Evolutionary conservation across 2,113 vertebrate genomes (phyloP).

Genomic region (Sardina pilchardus): DNA sequence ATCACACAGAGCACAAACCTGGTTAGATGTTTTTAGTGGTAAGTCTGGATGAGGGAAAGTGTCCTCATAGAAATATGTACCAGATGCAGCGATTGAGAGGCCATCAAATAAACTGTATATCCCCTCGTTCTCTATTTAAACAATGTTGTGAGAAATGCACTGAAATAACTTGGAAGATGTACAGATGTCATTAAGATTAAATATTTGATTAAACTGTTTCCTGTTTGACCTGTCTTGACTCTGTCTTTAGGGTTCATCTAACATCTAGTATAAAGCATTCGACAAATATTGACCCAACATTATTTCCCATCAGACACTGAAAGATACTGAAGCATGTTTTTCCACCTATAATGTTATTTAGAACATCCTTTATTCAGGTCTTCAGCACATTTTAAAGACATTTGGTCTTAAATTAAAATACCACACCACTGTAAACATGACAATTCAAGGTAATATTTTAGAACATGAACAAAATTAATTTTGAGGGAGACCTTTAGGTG

Average conservation of each 20-base stretch:
- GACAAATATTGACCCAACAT: not conserved
- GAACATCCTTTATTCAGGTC: not conserved
- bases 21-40: not conserved
- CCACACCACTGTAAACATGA: not conserved
- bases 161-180: constrained; percentile 1
- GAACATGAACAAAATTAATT: not conserved
- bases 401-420: no score
- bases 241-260: not conserved
- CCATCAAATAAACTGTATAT: not conserved
- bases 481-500: not conserved
- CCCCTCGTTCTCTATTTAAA: not conserved
- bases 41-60: not conserved
- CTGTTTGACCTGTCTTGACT: not conserved
- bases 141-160: constrained; percentile 7
- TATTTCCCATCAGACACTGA: not conserved
- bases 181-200: constrained; percentile 11
- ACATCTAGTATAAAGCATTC: not conserved
- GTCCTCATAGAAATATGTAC: not conserved
- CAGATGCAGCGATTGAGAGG: not conserved
- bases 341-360: not conserved
- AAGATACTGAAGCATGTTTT: not conserved
- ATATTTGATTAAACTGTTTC: not conserved
- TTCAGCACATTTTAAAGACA: not conserved
- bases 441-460: not conserved
- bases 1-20: not conserved